phyloP scores from a whole-genome alignment of 2,797 vertebrate genomes.

The Schizothorax lantsangensis region DNA sequence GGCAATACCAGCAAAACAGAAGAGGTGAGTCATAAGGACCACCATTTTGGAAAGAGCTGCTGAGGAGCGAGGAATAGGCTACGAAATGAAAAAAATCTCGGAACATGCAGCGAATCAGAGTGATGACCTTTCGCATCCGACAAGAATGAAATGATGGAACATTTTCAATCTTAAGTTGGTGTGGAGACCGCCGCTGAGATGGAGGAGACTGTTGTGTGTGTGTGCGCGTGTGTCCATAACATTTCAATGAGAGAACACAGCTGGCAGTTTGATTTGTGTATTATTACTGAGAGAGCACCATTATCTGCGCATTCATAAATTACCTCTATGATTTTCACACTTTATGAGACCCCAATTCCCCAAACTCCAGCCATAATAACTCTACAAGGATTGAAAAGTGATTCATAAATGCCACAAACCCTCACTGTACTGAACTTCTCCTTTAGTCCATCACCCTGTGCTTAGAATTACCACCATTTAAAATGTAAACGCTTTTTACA shows the following conservation, averaged over 20 bases:
- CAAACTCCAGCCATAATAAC: conserved; percentile 22
- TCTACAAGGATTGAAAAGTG: conserved; percentile 13
- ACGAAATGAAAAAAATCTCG: conserved; percentile 42
- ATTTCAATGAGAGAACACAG: conserved; percentile 45
- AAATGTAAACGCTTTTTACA: conserved; percentile 28
- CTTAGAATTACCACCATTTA: conserved; percentile 24
- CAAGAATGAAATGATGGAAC: conserved; percentile 44
- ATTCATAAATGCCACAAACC: conserved; percentile 22
- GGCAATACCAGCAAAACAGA: conserved; percentile 37
- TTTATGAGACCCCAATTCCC: conserved; percentile 23
- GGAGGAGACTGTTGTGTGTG: conserved; percentile 1
- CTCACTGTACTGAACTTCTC: not conserved
- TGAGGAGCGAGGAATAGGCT: conserved; percentile 24
- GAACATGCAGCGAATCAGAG: conserved; percentile 49
- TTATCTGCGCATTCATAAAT: conserved; percentile 43
- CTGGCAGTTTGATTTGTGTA: conserved; percentile 46
- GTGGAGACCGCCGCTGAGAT: conserved; percentile 36
- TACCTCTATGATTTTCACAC: conserved; percentile 10
- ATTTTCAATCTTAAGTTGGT: conserved; percentile 27
- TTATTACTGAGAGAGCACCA: conserved; percentile 23
- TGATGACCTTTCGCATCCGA: conserved; percentile 47
- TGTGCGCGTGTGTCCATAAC: conserved; percentile 26
- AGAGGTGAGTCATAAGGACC: conserved; percentile 32
- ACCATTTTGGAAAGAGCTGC: conserved; percentile 44
- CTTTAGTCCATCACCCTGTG: conserved; percentile 1